Conservation (phyloP, 1,140 invertebrate genomes). For the Drosophila pseudoananassae region DNA sequence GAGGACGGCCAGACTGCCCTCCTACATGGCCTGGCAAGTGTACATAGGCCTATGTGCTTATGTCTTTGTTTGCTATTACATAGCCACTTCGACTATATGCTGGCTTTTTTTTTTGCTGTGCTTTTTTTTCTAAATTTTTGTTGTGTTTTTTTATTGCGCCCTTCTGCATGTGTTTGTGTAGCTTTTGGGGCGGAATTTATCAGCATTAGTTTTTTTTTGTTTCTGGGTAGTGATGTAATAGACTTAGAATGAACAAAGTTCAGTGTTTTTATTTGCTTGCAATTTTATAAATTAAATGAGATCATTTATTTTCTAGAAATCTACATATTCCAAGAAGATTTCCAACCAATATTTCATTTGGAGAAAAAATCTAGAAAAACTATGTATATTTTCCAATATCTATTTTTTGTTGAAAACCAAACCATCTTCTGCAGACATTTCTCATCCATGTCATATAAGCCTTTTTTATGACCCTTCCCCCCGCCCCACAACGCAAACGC, state of each 20-base stretch:
- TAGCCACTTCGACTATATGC: conserved; percentile 21
- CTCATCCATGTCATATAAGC: conserved; percentile 27
- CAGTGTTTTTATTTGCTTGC: conserved; percentile 5
- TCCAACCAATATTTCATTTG: neutral
- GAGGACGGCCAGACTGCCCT: neutral
- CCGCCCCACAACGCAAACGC: conserved; percentile 15
- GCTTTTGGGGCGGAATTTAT: conserved; percentile 43
- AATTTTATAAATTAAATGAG: conserved; percentile 13
- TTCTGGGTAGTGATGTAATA: conserved; percentile 67
- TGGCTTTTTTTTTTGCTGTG: conserved; percentile 24
- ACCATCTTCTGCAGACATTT: conserved; percentile 19
- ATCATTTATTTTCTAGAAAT: no score
- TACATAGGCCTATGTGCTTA: conserved; percentile 42
- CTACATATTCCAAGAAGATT: no score
- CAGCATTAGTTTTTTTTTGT: conserved; percentile 32
- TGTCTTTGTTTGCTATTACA: conserved; percentile 20
- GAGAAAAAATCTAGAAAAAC: neutral
- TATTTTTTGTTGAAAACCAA: conserved; percentile 14
- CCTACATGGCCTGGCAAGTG: conserved; percentile 38
- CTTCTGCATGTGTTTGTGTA: conserved; percentile 29
- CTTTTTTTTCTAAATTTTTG: conserved; percentile 22
- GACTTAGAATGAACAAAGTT: conserved; percentile 30
- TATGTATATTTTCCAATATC: neutral
- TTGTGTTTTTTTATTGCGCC: conserved; percentile 62
- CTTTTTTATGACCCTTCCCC: conserved; percentile 21